phyloP scores from a whole-genome alignment of 2,888 invertebrate species.

The Eupithecia vulgata region DNA sequence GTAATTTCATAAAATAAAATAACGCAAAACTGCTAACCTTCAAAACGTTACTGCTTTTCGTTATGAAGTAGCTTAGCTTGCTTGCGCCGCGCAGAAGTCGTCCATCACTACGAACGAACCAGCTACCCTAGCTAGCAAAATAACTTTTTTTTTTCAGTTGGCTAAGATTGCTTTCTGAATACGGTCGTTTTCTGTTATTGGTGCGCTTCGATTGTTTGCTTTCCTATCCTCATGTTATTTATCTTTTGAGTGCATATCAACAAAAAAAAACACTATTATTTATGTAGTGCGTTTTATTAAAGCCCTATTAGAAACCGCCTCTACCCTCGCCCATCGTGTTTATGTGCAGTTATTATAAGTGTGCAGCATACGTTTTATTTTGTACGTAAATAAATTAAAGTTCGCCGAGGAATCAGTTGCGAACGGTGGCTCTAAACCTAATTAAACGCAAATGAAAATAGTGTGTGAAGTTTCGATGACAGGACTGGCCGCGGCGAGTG shows the following conservation, averaged over 20 bases:
- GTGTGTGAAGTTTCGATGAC: slow-evolving; percentile 66
- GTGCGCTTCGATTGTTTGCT: slow-evolving; percentile 80
- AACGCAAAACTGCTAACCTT: neutral
- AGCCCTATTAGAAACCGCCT: slow-evolving; percentile 39
- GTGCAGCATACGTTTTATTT: slow-evolving; percentile 41
- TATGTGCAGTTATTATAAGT: slow-evolving; percentile 47
- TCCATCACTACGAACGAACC: neutral
- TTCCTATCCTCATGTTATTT: slow-evolving; percentile 68
- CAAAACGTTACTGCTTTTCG: neutral
- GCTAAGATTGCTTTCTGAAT: slow-evolving; percentile 56
- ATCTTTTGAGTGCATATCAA: slow-evolving; percentile 45
- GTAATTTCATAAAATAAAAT: no score
- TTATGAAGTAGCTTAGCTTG: neutral
- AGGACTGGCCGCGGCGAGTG: slow-evolving; percentile 56
- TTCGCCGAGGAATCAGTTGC: slow-evolving; percentile 44
- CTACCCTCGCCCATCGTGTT: slow-evolving; percentile 47
- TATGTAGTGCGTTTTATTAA: slow-evolving; percentile 45
- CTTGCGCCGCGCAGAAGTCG: neutral
- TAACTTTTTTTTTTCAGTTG: slow-evolving; percentile 43
- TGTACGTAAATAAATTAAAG: slow-evolving; percentile 20
- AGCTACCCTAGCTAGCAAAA: no score
- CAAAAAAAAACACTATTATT: slow-evolving; percentile 41
- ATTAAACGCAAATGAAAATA: slow-evolving; percentile 70
- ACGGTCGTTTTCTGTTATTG: slow-evolving; percentile 50
- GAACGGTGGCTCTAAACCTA: slow-evolving; percentile 53